These are phyloP conservation scores for Tiliacea aurago DNA, from an alignment of 2,888 invertebrate species.

Conservation along the genomic window DNA sequence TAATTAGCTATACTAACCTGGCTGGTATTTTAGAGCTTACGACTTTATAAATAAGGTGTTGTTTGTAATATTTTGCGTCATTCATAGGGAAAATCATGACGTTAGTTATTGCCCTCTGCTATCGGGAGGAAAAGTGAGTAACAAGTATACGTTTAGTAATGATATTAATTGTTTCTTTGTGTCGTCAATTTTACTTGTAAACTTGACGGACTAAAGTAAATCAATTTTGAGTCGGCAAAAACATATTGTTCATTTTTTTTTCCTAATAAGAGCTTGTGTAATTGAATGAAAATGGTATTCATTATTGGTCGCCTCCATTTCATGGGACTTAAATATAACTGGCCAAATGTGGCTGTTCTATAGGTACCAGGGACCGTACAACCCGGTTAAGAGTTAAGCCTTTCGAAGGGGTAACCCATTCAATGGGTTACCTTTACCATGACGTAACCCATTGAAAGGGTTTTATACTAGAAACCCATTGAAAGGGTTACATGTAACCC, in stretches of 20 bases:
- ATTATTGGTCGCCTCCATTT: too few relatives aligned
- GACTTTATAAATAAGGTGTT: neutral
- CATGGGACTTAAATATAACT: too few relatives aligned
- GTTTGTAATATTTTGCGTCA: neutral
- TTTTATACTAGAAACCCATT: too few relatives aligned
- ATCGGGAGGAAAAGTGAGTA: slow-evolving; percentile 56
- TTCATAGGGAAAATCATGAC: slow-evolving; percentile 23
- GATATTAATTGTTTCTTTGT: slow-evolving; percentile 34
- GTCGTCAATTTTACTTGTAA: slow-evolving; percentile 6
- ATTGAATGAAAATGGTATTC: neutral
- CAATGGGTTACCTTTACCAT: too few relatives aligned
- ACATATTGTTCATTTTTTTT: too few relatives aligned
- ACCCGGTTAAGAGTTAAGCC: too few relatives aligned
- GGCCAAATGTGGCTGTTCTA: too few relatives aligned
- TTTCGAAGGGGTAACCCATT: too few relatives aligned
- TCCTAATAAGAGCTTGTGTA: neutral
- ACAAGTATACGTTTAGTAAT: slow-evolving; percentile 20
- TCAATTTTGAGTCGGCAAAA: neutral
- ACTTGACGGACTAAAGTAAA: neutral
- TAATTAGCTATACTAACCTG: neutral
- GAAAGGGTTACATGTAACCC: too few relatives aligned
- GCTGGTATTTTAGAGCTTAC: slow-evolving; percentile 9
- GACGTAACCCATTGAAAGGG: too few relatives aligned
- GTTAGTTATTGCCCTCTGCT: slow-evolving; percentile 14
- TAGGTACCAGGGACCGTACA: too few relatives aligned